These are phyloP conservation scores for Zoanthus sansibaricus DNA, from an alignment of 92 coral and sea anemone genomes.

Conservation along the genomic window DNA sequence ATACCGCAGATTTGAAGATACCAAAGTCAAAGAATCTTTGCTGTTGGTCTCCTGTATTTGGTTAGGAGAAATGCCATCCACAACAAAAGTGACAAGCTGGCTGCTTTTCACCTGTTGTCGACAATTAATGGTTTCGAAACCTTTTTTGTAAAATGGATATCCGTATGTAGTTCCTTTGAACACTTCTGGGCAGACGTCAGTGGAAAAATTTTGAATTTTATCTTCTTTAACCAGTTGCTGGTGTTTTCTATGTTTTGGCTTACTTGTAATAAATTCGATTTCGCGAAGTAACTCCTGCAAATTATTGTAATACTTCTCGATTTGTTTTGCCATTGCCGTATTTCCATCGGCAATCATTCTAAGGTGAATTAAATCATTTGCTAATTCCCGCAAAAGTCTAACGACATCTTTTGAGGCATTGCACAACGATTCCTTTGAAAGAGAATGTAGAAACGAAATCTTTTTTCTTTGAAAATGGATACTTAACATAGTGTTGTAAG, in stretches of 20 bases:
- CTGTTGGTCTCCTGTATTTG: constrained; percentile 33
- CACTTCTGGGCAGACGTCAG: constrained; percentile 82
- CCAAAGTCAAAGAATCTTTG: constrained; percentile 16
- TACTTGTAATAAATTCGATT: constrained; percentile 74
- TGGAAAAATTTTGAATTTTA: constrained; percentile 27
- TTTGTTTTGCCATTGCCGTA: constrained; percentile 65
- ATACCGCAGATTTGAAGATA: constrained; percentile 12
- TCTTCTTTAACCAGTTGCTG: constrained; percentile 39
- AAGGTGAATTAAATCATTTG: constrained; percentile 68
- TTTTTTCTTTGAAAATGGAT: constrained; percentile 53
- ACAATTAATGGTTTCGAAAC: constrained; percentile 79
- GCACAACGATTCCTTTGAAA: constrained; percentile 72
- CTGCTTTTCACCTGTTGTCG: constrained; percentile 47
- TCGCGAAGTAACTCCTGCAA: constrained; percentile 77
- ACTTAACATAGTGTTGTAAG: constrained; percentile 57
- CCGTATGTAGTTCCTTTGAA: constrained; percentile 81
- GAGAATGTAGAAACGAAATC: constrained; percentile 32
- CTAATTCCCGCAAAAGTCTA: constrained; percentile 58
- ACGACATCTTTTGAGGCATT: constrained; percentile 60
- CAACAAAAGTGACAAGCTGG: constrained; percentile 75
- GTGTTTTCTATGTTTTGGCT: constrained; percentile 24
- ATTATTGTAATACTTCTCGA: constrained; percentile 80
- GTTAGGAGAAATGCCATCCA: constrained; percentile 72
- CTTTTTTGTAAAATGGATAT: constrained; percentile 84
- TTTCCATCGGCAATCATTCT: constrained; percentile 75